Percentiles rank a stretch among this genome's conserved stretches.
Evolutionary conservation across 2,797 vertebrate species (phyloP).

Genomic region (Monodelphis domestica): DNA sequence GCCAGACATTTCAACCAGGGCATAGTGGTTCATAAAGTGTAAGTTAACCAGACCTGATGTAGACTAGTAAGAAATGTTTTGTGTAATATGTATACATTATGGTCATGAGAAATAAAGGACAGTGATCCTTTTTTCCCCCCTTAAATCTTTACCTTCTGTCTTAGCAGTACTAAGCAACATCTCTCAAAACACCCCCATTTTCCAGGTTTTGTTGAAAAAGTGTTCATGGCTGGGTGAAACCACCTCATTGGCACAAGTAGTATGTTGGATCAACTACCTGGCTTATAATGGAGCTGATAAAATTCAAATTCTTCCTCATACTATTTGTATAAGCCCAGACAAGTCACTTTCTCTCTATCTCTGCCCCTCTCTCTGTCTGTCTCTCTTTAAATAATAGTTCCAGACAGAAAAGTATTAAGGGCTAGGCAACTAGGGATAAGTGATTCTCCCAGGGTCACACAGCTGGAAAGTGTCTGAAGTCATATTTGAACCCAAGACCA

Average conservation of each 20-base stretch:
- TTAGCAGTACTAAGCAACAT: no score
- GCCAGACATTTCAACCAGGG: neutral
- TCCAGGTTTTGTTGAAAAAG: neutral
- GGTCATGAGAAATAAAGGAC: constrained; percentile 24
- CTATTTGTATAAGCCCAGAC: neutral
- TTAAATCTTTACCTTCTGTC: no score
- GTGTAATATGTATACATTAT: neutral
- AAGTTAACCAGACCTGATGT: neutral
- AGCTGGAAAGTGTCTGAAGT: no score
- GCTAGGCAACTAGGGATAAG: no score
- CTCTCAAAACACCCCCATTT: neutral
- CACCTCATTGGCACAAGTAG: neutral
- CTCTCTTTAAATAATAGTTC: no score
- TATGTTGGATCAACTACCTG: neutral
- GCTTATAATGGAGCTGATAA: neutral
- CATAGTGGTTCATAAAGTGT: neutral
- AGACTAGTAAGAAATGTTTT: neutral
- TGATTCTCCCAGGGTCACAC: no score
- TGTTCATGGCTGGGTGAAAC: neutral
- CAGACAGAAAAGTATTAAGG: no score
- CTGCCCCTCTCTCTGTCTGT: no score
- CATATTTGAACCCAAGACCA: no score
- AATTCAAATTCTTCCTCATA: neutral
- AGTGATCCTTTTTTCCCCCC: no score
- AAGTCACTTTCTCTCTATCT: no score